A percentile compares a stretch with the other conserved stretches of the same genome.
These are phyloP conservation scores for Gastrophysa polygoni DNA, from an alignment of 2,888 invertebrate species.

Conservation along the genomic window DNA sequence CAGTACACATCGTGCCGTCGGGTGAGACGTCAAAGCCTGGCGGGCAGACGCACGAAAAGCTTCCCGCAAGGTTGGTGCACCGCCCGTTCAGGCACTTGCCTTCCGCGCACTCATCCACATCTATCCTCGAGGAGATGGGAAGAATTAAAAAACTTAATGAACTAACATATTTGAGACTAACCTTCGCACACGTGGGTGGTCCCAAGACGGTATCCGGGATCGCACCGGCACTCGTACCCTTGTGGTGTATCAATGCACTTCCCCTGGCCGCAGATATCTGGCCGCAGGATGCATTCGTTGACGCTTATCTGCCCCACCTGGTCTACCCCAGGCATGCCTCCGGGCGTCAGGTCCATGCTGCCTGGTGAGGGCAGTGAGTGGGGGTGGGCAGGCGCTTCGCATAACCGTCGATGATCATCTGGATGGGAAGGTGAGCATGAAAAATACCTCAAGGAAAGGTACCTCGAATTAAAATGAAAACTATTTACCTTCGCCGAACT, in stretches of 20 bases:
- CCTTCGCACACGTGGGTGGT: constrained; percentile 63
- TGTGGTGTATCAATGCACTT: constrained; percentile 74
- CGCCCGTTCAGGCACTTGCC: constrained; percentile 78
- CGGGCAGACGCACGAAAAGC: constrained; percentile 77
- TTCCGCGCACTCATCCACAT: constrained; percentile 81
- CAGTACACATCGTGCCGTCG: constrained; percentile 81
- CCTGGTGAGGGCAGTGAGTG: constrained; percentile 25
- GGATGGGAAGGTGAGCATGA: too few relatives aligned
- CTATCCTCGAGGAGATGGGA: too few relatives aligned
- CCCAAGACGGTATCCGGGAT: constrained; percentile 67
- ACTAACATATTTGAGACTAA: too few relatives aligned
- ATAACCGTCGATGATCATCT: constrained; percentile 56
- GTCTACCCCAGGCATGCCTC: constrained; percentile 24
- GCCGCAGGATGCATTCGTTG: constrained; percentile 78
- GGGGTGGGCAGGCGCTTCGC: constrained; percentile 42
- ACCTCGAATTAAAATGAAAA: too few relatives aligned
- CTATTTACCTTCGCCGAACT: constrained; percentile 64
- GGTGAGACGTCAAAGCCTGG: constrained; percentile 83
- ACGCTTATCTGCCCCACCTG: constrained; percentile 55
- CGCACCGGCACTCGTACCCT: constrained; percentile 81
- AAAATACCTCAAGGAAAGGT: too few relatives aligned
- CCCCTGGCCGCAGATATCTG: constrained; percentile 77
- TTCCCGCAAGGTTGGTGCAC: constrained; percentile 76
- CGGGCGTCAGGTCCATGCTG: constrained; percentile 21
- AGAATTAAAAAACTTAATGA: too few relatives aligned